These are phyloP conservation scores for Mythimna lalbum DNA, from an alignment of 2,888 invertebrate species.

Conservation along the genomic window DNA sequence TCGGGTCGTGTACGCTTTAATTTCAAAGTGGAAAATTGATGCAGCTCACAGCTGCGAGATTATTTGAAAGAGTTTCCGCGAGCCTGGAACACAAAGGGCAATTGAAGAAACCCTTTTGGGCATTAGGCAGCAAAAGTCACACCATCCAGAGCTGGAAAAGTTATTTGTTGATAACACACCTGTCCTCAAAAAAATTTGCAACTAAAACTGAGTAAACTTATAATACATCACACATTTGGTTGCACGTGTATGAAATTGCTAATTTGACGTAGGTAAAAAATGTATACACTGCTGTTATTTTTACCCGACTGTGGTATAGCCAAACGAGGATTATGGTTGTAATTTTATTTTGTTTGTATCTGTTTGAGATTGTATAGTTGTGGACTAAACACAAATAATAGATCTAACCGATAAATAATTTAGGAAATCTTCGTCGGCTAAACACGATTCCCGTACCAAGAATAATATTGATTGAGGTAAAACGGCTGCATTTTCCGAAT, in stretches of 20 bases:
- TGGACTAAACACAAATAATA: not conserved
- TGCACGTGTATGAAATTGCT: not conserved
- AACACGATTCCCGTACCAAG: not conserved
- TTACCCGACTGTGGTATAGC: no score
- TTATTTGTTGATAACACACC: no score
- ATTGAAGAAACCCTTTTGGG: no score
- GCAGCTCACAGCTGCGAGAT: no score
- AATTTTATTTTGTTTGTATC: no score
- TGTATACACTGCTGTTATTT: no score
- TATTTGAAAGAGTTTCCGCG: no score
- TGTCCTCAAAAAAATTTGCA: not conserved
- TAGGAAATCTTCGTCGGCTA: not conserved
- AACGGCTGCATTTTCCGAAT: conserved; percentile 9
- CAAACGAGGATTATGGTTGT: no score
- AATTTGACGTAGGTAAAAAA: no score
- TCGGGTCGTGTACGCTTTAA: not conserved
- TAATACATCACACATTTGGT: not conserved
- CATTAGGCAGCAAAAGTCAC: no score
- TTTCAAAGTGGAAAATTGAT: not conserved
- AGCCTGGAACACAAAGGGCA: no score
- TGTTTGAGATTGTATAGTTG: not conserved
- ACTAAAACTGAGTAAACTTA: not conserved
- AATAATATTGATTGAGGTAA: not conserved
- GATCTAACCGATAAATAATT: not conserved
- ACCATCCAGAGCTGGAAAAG: no score